Evolutionary conservation across 1,140 invertebrate genomes (phyloP), one percentile per base, ranked within the genome.

Genomic region (Chionoecetes opilio): DNA sequence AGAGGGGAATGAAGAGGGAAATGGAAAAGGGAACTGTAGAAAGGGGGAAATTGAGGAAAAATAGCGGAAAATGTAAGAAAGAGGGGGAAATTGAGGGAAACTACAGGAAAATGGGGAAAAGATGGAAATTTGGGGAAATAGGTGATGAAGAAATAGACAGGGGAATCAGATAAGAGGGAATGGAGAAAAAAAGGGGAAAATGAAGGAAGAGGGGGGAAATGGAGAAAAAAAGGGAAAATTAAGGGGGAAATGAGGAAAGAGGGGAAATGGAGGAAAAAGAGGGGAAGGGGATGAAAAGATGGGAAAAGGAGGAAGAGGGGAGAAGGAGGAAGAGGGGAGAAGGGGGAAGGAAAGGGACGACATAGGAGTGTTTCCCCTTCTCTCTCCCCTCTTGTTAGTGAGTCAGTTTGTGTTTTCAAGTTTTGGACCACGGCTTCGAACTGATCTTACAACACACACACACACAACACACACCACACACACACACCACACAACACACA

Each of bases 401-500:
- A 14, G 46, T 53, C 11, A 14, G 46, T 53, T 9, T 53, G 46
- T 53, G 46, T 53, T n/a, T n/a, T n/a, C 29, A 2, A 38, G n/a
- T 29, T 14, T 41, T 41, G n/a, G 14, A 17, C 87, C 38, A 37
- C 87, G 14, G 5, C 3, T 38, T 41, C 37, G 21, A 34, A 17
- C 87, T 29, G n/a, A 38, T 38, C 35, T 53, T 14, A 53, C 46
- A 53, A 53, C 11, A 53, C 46, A 53, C 46, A 53, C 46, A 53
- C 46, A 53, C 46, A 41, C 38, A 41, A n/a, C 38, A 41, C 38
- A 41, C n/a, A n/a, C n/a, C n/a, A n/a, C 87, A n/a, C 35, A n/a
- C 46, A 84, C 32, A 84, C 82, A 84, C 32, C n/a, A n/a, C n/a
- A n/a, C n/a, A 17, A 84, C 29, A 84, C 82, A 84, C 32, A 84